Evolutionary conservation across 1,140 invertebrate species (phyloP).

Genomic region (Bombus sibiricus): DNA sequence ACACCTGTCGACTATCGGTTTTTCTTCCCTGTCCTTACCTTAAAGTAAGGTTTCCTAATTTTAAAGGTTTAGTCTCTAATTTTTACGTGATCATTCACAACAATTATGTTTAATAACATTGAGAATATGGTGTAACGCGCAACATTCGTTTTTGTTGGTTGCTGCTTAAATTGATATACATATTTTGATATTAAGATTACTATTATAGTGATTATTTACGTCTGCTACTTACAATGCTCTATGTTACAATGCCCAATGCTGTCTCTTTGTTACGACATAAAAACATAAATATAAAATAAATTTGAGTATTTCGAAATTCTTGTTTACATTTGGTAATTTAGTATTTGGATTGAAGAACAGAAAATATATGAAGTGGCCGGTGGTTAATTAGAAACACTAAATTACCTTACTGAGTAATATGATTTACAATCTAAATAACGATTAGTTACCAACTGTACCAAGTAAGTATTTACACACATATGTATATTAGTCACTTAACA

Average conservation of each 20-base stretch:
- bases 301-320: background rate
- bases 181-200: slow-evolving; percentile 11
- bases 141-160: background rate
- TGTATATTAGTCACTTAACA: no score
- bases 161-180: background rate
- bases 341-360: no score
- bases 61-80: background rate
- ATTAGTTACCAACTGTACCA: no score
- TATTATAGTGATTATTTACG: background rate
- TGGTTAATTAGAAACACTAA: no score
- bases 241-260: no score
- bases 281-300: background rate
- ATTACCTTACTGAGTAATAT: no score
- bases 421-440: no score
- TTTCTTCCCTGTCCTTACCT: background rate
- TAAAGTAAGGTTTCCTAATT: background rate
- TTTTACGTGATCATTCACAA: background rate
- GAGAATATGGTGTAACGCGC: background rate
- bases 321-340: background rate
- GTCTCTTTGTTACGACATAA: background rate
- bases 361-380: no score
- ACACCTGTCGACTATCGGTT: background rate
- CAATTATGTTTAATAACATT: background rate
- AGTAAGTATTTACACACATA: no score
- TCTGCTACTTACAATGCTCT: background rate